These are phyloP conservation scores for Spizaetus ornatus DNA, from an alignment of 2,113 vertebrate species.

Conservation along the genomic window DNA sequence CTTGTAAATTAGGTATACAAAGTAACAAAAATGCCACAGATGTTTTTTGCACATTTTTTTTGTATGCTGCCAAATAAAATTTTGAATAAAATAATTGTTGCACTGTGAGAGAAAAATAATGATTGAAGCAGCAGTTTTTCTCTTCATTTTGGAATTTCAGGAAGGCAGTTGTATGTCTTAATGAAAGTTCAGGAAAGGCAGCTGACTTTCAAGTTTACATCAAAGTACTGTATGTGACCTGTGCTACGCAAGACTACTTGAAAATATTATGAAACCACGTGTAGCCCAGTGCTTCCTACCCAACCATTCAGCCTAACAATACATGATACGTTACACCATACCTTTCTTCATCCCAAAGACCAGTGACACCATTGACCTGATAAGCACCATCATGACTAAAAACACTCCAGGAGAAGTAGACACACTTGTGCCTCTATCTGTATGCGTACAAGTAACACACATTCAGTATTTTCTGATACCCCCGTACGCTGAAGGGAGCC, in stretches of 20 bases:
- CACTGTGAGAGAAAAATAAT: not conserved
- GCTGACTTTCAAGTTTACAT: not conserved
- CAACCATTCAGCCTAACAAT: not conserved
- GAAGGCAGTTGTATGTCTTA: not conserved
- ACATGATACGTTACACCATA: accelerated
- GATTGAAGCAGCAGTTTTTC: not conserved
- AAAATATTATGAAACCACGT: not conserved
- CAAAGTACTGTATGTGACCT: not conserved
- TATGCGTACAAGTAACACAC: not conserved
- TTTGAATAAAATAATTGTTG: not conserved
- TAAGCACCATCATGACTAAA: not conserved
- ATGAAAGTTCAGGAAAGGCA: not conserved
- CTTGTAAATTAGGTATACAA: not conserved
- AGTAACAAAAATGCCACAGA: not conserved
- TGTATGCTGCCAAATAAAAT: not conserved
- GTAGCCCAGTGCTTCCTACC: not conserved
- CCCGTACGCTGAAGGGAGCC: accelerated
- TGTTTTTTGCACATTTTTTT: not conserved
- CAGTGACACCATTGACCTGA: not conserved
- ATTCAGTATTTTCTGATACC: not conserved
- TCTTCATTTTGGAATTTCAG: not conserved
- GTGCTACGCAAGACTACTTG: not conserved
- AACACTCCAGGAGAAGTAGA: not conserved
- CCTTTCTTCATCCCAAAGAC: not conserved
- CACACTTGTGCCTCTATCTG: not conserved